phyloP scores from a whole-genome alignment of 1,140 invertebrate genomes.

The Scaptomyza pallida region DNA sequence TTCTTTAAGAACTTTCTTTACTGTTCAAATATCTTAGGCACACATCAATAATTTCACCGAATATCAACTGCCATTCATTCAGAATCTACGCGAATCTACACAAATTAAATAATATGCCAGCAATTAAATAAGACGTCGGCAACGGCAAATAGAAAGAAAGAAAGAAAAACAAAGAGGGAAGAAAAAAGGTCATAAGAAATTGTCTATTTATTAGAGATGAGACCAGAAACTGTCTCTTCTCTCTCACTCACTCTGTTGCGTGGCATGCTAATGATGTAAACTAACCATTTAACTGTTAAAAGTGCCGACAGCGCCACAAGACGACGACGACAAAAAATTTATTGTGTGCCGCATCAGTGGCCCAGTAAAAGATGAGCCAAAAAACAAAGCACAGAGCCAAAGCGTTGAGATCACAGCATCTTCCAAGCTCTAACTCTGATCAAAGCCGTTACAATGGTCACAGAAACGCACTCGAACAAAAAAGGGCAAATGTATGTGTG shows the following conservation, averaged over 20 bases:
- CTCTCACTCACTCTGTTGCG: slow-evolving; percentile 1
- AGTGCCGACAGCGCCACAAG: slow-evolving; percentile 59
- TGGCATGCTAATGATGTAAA: slow-evolving; percentile 79
- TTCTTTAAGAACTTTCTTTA: neutral
- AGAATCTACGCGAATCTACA: slow-evolving; percentile 21
- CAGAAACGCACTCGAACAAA: slow-evolving; percentile 59
- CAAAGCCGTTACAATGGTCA: slow-evolving; percentile 73
- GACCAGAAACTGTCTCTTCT: slow-evolving; percentile 25
- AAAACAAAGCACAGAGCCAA: slow-evolving; percentile 9
- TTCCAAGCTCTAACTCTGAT: slow-evolving; percentile 53
- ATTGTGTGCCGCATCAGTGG: slow-evolving; percentile 32
- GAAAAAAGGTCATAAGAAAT: slow-evolving; percentile 56
- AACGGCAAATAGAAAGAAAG: slow-evolving; percentile 20
- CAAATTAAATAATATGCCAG: slow-evolving; percentile 65
- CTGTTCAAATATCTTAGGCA: neutral
- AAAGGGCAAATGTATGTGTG: neutral
- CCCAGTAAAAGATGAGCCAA: slow-evolving; percentile 49
- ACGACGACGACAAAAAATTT: slow-evolving; percentile 35
- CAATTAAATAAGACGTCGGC: slow-evolving; percentile 62
- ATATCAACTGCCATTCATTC: neutral
- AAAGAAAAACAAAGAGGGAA: slow-evolving; percentile 7
- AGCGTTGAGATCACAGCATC: slow-evolving; percentile 9
- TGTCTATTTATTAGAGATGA: slow-evolving; percentile 67
- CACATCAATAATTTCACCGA: neutral
- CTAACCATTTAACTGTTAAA: slow-evolving; percentile 78